Evolutionary conservation across 2,888 invertebrate genomes (phyloP).

Genomic region (Mechanitis messenoides): DNA sequence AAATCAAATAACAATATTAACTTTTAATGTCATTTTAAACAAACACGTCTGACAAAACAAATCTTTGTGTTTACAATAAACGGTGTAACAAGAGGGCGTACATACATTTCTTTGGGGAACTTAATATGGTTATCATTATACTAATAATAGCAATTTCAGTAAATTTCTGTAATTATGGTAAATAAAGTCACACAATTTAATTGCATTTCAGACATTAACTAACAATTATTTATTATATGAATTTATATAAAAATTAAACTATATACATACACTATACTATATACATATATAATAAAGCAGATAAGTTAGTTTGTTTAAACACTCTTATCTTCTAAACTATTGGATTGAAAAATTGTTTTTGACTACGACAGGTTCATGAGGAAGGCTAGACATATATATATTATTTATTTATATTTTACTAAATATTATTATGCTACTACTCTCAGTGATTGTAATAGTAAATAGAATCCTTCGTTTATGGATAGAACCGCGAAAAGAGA

Average conservation of each 20-base stretch:
- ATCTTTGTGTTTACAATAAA: not conserved
- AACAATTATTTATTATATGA: not conserved
- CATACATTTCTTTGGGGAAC: conserved; percentile 14
- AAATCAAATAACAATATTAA: not conserved
- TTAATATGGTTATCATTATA: conserved; percentile 17
- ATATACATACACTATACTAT: not conserved
- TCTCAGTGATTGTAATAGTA: too few relatives aligned
- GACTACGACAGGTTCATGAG: too few relatives aligned
- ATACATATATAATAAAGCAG: too few relatives aligned
- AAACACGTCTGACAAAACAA: not conserved
- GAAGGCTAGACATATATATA: too few relatives aligned
- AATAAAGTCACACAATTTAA: not conserved
- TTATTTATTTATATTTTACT: too few relatives aligned
- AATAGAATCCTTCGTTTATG: too few relatives aligned
- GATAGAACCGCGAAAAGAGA: too few relatives aligned
- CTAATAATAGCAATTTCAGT: conserved; percentile 9
- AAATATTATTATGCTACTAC: too few relatives aligned
- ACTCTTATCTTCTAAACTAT: too few relatives aligned
- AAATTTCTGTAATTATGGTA: conserved; percentile 11
- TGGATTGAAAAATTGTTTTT: too few relatives aligned
- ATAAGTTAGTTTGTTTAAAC: too few relatives aligned
- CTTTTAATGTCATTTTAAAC: not conserved
- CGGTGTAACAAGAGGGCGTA: conserved; percentile 1
- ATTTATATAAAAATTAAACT: too few relatives aligned
- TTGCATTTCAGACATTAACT: not conserved